These are phyloP conservation scores for Limnephilus lunatus DNA, from an alignment of 2,888 invertebrate species.

Conservation along the genomic window DNA sequence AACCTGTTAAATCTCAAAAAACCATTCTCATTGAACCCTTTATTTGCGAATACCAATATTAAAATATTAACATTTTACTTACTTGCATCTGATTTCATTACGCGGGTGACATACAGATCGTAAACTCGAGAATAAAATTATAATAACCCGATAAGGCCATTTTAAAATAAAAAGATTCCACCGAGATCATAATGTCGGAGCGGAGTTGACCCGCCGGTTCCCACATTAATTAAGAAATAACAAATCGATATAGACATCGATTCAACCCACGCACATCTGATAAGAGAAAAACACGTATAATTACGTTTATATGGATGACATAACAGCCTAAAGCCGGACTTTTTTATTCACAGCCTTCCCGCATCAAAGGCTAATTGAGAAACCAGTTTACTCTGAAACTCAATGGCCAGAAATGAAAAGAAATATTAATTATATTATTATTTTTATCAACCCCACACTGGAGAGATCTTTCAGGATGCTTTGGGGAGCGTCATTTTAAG, in stretches of 20 bases:
- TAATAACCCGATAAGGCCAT: background rate
- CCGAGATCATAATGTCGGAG: background rate
- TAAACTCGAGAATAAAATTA: background rate
- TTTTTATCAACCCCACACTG: background rate
- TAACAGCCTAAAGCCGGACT: slow-evolving; percentile 38
- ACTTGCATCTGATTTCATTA: slow-evolving; percentile 8
- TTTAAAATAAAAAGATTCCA: slow-evolving; percentile 35
- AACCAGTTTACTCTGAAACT: background rate
- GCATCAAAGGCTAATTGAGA: background rate
- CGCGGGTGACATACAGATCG: slow-evolving; percentile 9
- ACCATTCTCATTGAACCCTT: slow-evolving; percentile 10
- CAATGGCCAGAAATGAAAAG: background rate
- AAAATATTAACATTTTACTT: slow-evolving; percentile 14
- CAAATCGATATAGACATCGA: slow-evolving; percentile 63
- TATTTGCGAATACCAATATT: background rate
- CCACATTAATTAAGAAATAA: slow-evolving; percentile 65
- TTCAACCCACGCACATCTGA: slow-evolving; percentile 56
- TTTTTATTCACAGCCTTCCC: slow-evolving; percentile 19
- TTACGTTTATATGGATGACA: slow-evolving; percentile 57
- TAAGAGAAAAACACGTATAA: slow-evolving; percentile 56
- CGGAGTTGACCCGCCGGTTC: slow-evolving; percentile 60
- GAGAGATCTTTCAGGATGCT: background rate
- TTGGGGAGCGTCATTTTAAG: background rate
- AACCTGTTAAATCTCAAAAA: background rate
- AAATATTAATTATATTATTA: too few relatives aligned